phyloP scores from a whole-genome alignment of 2,888 invertebrate genomes.

The Cantharis nigra region DNA sequence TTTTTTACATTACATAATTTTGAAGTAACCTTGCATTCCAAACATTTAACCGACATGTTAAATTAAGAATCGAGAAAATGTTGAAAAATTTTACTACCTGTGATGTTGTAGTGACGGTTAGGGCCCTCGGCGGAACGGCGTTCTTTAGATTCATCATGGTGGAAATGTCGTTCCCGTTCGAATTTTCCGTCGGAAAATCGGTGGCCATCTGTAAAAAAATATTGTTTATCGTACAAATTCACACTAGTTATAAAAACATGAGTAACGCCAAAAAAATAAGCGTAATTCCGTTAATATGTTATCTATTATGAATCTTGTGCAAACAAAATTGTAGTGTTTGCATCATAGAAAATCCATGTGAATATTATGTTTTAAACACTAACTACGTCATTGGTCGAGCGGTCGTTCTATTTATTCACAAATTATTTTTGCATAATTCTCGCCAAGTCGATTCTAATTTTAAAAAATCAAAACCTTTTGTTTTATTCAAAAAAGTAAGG shows the following conservation, averaged over 20 bases:
- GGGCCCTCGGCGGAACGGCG: constrained; percentile 37
- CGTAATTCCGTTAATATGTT: constrained; percentile 2
- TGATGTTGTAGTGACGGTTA: constrained; percentile 48
- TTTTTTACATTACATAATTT: background rate
- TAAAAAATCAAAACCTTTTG: background rate
- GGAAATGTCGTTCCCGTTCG: constrained; percentile 48
- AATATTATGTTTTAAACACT: background rate
- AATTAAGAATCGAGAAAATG: background rate
- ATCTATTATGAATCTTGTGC: constrained; percentile 1
- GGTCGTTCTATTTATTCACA: background rate
- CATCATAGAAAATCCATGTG: constrained; percentile 6
- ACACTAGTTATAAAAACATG: background rate
- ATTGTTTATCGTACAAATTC: background rate
- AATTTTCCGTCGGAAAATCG: constrained; percentile 46
- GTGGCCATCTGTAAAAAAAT: constrained; percentile 50
- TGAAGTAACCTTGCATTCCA: constrained; percentile 21
- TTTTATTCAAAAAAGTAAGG: background rate
- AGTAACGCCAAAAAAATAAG: background rate
- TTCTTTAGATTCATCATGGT: constrained; percentile 41
- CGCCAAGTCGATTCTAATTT: background rate
- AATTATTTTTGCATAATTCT: background rate
- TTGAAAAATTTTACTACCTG: constrained; percentile 40
- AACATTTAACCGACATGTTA: background rate
- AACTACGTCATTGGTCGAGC: background rate
- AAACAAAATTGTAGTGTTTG: background rate